Base-by-base conservation (phyloP, 2,888 invertebrate species). In the Luperina testacea region DNA sequence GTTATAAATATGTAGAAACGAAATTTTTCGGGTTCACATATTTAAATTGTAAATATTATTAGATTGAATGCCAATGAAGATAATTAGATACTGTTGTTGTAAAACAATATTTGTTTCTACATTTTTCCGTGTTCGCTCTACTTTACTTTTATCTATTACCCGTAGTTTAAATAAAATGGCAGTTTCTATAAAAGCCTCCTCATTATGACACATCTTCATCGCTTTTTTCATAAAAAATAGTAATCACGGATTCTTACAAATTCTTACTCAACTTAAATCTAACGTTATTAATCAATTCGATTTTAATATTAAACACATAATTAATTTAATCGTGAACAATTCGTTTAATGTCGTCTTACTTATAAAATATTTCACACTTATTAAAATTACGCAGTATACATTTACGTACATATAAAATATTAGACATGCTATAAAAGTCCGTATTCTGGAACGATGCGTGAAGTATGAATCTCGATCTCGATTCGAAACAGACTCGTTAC, bases 311-410 rank as follows among this genome's bases (percentile, higher is more conserved):
- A 85, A 81, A 85, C 70, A 78, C 32, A 71, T 77, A 72, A n/a
- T n/a, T 32, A 74, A 57, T 69, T 81, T 42, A 72, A 78, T 82
- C 45, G 71, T 84, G 78, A 79, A 42, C 75, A 87, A 86, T 83
- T 76, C 78, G 71, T 87, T 74, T 78, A 67, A 83, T 69, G n/a
- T 70, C 24, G 38, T 75, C 69, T 73, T 82, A 73, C 0, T 15
- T 57, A 53, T 86, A 74, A 72, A 74, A 82, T 82, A 86, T 61
- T 84, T 77, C 82, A 87, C 85, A 85, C 64, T 64, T 75, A 89
- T 84, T 86, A 89, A 80, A 84, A 84, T 84, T 89, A 88, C 72
- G 72, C 82, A 89, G 88, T 88, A 88, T 89, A 85, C 84, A 84
- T 85, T 65, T 77, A 86, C 84, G 84, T 87, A 84, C 77, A 84